phyloP scores from a whole-genome alignment of 2,797 vertebrate genomes.

The Zenarchopterus dispar region DNA sequence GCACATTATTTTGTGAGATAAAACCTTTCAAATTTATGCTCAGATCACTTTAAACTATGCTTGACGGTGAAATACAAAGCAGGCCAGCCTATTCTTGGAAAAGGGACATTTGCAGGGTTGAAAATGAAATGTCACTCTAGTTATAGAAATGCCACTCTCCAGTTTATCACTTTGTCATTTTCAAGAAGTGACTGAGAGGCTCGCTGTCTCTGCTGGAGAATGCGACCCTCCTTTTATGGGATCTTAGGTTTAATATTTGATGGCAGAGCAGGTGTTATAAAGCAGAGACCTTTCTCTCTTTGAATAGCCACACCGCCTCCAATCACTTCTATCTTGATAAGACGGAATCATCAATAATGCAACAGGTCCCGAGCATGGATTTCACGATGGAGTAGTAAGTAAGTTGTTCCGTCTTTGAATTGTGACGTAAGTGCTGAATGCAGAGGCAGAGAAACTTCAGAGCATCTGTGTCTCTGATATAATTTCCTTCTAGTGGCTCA shows the following conservation, averaged over 20 bases:
- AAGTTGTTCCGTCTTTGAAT: not conserved
- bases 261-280: slow-evolving; percentile 59
- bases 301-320: slow-evolving; percentile 50
- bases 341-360: slow-evolving; percentile 61
- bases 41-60: slow-evolving; percentile 1
- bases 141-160: slow-evolving; percentile 69
- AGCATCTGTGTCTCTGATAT: not conserved
- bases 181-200: slow-evolving; percentile 31
- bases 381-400: slow-evolving; percentile 22
- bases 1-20: not conserved
- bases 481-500: slow-evolving; percentile 15
- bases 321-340: slow-evolving; percentile 46
- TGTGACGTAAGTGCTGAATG: not conserved
- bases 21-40: not conserved
- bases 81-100: slow-evolving; percentile 47
- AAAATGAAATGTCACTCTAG: slow-evolving; percentile 73
- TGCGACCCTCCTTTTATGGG: slow-evolving; percentile 54
- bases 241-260: slow-evolving; percentile 70
- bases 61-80: not conserved
- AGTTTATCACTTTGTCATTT: slow-evolving; percentile 53
- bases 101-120: slow-evolving; percentile 54
- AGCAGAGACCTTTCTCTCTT: slow-evolving; percentile 56
- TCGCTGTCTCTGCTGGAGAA: slow-evolving; percentile 40
- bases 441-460: not conserved
- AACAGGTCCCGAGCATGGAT: slow-evolving; percentile 36